These are phyloP conservation scores for Syrphus vitripennis DNA, from an alignment of 2,888 invertebrate genomes.

Conservation along the genomic window DNA sequence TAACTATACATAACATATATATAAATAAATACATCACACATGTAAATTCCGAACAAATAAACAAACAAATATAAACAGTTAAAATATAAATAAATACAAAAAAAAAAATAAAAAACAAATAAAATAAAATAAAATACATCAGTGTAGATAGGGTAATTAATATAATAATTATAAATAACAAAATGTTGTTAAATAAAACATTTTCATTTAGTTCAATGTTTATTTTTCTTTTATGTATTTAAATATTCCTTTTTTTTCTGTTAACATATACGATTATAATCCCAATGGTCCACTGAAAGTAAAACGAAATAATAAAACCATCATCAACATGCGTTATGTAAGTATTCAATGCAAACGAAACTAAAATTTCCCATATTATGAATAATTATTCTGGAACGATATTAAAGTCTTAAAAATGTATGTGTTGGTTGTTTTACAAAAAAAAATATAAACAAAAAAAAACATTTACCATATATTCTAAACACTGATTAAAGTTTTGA, in stretches of 20 bases:
- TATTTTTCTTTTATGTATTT: not conserved
- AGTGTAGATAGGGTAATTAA: slow-evolving; percentile 69
- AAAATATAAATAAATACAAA: slow-evolving; percentile 26
- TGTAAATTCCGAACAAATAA: slow-evolving; percentile 21
- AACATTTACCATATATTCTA: slow-evolving; percentile 1
- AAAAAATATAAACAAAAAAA: not conserved
- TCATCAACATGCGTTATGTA: not conserved
- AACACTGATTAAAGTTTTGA: not conserved
- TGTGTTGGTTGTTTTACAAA: not conserved
- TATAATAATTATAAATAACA: slow-evolving; percentile 30
- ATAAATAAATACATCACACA: slow-evolving; percentile 3
- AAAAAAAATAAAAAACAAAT: too few relatives aligned
- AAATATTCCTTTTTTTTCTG: not conserved
- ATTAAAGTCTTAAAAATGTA: slow-evolving; percentile 1
- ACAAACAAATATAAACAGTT: not conserved
- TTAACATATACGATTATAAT: not conserved
- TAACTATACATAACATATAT: slow-evolving; percentile 3
- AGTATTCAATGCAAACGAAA: not conserved
- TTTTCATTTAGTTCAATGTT: slow-evolving; percentile 2
- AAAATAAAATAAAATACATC: slow-evolving; percentile 24
- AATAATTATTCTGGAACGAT: not conserved
- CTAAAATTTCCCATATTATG: not conserved
- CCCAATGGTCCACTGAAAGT: slow-evolving; percentile 2
- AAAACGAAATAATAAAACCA: not conserved
- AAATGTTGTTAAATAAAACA: slow-evolving; percentile 35